Base-by-base conservation (phyloP, 2,797 vertebrate genomes). In the Pipistrellus kuhlii region DNA sequence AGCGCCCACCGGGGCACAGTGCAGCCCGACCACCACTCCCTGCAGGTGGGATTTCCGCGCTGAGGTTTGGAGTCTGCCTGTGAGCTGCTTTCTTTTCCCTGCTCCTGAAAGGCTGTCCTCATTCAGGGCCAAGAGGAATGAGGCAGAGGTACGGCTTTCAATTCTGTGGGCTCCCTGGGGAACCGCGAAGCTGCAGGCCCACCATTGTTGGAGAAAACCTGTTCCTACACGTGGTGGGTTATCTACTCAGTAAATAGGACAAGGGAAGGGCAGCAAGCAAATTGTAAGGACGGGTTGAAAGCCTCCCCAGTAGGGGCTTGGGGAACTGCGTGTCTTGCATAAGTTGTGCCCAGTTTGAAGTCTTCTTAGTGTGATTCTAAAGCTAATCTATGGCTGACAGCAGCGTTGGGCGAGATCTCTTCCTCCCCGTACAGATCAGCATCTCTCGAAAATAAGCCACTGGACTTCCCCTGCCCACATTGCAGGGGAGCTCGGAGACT, bases 371-470 rank as follows among this genome's bases (percentile, higher is more conserved):
- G 80, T 8, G 51, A 55, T 82, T 93, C 25, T 89, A 69, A 77
- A 55, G 44, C 80, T 77, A 44, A 81, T 93, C 38, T 1, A 20
- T 91, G 68, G 90, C 96, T 69, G 92, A 95, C 75, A 92, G 72
- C 32, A 41, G 68, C 5, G 59, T 97, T 91, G 80, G 57, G 84
- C 38, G 35, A 91, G 76, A 85, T 59, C 92, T 92, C 27, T 93
- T 96, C 95, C 97, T 97, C 90, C 85, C 55, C 10, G 2, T 11
- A 17, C n/a, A 94, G 41, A 90, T 93, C 53, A 88, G 68, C 88
- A 20, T 93, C 48, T 94, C 90, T 94, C 75, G 68, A 66, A 94
- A 94, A 89, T 93, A 85, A 95, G 81, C 87, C 41, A 41, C 87
- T 92, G 57, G 57, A 35, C 59, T 82, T 86, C 82, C 90, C 93